phyloP scores from a whole-genome alignment of 2,797 vertebrate genomes.

The Morelia viridis region DNA sequence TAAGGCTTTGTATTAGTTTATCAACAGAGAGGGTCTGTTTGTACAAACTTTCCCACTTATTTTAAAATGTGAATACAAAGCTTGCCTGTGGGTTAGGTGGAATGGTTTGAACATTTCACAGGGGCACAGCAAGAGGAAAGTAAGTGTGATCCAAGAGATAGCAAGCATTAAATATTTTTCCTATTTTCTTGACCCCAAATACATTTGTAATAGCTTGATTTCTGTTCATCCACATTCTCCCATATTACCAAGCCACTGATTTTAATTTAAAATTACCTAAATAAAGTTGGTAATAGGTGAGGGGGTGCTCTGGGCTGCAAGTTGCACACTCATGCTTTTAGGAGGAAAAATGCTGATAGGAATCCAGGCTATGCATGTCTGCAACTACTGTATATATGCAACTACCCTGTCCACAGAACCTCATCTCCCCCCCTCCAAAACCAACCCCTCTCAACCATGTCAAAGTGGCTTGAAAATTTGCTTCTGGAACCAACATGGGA shows the following conservation, averaged over 20 bases:
- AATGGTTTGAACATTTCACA: not conserved
- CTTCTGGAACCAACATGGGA: slow-evolving; percentile 44
- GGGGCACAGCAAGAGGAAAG: not conserved
- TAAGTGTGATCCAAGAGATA: not conserved
- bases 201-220: not conserved
- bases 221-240: not conserved
- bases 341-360: not conserved
- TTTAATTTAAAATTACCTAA: not conserved
- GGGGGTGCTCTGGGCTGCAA: not conserved
- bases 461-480: not conserved
- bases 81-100: not conserved
- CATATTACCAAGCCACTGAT: not conserved
- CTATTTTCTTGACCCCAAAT: not conserved
- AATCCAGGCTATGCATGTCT: not conserved
- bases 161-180: not conserved
- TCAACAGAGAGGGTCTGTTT: not conserved
- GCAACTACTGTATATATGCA: not conserved
- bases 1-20: not conserved
- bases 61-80: not conserved
- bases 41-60: not conserved
- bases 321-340: not conserved
- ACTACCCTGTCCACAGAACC: not conserved
- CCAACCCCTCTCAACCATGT: not conserved
- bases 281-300: not conserved
- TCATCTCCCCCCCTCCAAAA: too few relatives aligned